Evolutionary conservation across 53 echinoderm and acorn worm genomes (phyloP).

Genomic region (Henricia sp.): DNA sequence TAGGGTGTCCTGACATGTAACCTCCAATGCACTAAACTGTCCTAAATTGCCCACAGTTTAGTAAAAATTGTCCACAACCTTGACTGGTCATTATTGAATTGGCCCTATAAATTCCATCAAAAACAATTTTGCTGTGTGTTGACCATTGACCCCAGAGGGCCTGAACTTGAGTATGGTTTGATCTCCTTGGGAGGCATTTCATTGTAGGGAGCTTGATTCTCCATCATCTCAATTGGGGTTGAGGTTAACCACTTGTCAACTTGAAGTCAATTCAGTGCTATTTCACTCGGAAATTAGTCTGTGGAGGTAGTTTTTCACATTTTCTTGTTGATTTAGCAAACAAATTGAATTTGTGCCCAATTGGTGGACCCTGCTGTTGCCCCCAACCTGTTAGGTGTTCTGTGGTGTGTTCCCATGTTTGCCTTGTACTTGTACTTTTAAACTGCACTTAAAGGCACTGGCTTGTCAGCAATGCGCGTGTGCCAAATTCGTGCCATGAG

Average conservation of each 20-base stretch:
- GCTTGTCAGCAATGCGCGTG: too few relatives aligned
- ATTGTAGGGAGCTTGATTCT: neutral
- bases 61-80: too few relatives aligned
- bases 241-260: conserved; percentile 53
- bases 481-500: too few relatives aligned
- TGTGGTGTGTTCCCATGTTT: neutral
- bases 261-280: conserved; percentile 13
- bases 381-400: neutral
- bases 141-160: neutral
- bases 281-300: neutral
- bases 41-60: too few relatives aligned
- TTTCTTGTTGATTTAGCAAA: conserved; percentile 27
- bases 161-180: neutral
- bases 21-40: too few relatives aligned
- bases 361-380: conserved; percentile 36
- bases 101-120: too few relatives aligned
- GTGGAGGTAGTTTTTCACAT: neutral
- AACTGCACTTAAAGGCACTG: too few relatives aligned
- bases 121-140: too few relatives aligned
- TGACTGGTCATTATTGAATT: too few relatives aligned
- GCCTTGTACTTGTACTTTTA: neutral
- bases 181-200: neutral
- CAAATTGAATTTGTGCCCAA: conserved; percentile 58
- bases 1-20: too few relatives aligned
- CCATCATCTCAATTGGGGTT: conserved; percentile 7